Evolutionary conservation across 2,797 vertebrate species (phyloP).

Genomic region (Semotilus atromaculatus): DNA sequence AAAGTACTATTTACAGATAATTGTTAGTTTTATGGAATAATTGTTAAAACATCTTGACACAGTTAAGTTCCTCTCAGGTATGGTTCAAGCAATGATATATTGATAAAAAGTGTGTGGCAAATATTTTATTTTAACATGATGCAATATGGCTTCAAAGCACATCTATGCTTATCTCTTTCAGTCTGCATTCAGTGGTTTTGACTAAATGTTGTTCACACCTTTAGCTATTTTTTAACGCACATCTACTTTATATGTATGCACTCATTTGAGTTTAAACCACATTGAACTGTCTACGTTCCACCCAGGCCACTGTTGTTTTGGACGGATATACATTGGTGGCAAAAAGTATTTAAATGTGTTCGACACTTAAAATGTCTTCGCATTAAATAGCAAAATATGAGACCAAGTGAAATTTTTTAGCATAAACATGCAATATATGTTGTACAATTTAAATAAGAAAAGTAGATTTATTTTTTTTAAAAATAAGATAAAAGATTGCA

Average conservation of each 20-base stretch:
- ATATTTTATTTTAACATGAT: background rate
- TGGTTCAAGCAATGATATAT: background rate
- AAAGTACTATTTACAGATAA: background rate
- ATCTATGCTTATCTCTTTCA: background rate
- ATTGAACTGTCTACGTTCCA: background rate
- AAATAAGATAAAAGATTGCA: background rate
- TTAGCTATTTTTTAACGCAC: background rate
- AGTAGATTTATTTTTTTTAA: background rate
- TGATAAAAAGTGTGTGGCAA: background rate
- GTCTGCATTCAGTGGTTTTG: background rate
- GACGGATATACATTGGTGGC: background rate
- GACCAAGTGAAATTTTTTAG: background rate
- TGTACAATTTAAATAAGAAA: background rate
- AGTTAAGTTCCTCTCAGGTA: background rate
- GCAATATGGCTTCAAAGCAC: background rate
- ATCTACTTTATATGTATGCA: background rate
- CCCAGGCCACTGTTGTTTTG: slow-evolving; percentile 30
- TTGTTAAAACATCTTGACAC: background rate
- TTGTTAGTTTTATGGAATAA: background rate
- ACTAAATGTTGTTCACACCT: background rate
- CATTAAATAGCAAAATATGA: background rate
- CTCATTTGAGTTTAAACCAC: background rate
- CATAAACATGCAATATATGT: background rate
- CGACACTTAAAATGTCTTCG: background rate
- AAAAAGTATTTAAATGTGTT: background rate